Evolutionary conservation across 2,113 vertebrate genomes (phyloP).

Genomic region (Oncorhynchus nerka): DNA sequence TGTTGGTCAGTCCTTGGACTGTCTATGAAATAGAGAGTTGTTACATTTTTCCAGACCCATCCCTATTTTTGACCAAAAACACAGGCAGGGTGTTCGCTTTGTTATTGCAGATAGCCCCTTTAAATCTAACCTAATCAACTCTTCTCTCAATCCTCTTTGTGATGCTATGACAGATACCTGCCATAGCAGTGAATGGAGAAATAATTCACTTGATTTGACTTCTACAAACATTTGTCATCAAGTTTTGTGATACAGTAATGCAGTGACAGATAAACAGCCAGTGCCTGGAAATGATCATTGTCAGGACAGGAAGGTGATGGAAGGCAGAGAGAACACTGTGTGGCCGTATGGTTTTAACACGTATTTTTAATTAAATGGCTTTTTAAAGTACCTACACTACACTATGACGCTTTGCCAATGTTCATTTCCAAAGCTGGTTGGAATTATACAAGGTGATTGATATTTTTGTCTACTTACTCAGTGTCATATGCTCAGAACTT

Average conservation of each 20-base stretch:
- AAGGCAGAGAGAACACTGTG: background rate
- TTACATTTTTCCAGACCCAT: no score
- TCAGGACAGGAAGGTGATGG: background rate
- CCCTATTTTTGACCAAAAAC: no score
- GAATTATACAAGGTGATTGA: background rate
- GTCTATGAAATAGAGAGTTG: no score
- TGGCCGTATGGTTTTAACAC: background rate
- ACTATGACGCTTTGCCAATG: background rate
- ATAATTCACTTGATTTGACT: conserved; percentile 11
- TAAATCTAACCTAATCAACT: conserved; percentile 8
- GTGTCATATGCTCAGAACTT: no score
- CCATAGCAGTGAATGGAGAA: conserved; percentile 4
- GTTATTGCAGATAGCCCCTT: no score
- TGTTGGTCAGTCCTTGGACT: no score
- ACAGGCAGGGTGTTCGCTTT: no score
- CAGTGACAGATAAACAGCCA: background rate
- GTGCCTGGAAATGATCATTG: background rate
- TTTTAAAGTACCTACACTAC: background rate
- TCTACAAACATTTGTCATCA: conserved; percentile 15
- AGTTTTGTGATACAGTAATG: background rate
- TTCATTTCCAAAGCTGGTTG: background rate
- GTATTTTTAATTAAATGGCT: background rate
- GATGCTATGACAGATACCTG: background rate
- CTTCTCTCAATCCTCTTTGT: background rate
- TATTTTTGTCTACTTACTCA: background rate